phyloP scores from a whole-genome alignment of 2,888 invertebrate species.

The Chaitophorus viminalis region DNA sequence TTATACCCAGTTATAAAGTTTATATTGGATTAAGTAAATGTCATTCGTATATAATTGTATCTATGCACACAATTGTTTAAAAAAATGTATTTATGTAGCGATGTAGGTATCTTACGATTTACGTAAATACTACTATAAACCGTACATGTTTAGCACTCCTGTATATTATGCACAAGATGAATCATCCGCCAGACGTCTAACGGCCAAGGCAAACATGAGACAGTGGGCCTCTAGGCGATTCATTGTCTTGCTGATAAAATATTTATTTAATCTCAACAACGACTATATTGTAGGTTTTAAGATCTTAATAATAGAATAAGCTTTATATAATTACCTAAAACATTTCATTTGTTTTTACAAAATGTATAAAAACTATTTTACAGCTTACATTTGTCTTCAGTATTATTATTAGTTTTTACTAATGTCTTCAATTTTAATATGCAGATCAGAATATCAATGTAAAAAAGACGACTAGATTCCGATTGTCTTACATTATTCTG shows the following conservation, averaged over 20 bases:
- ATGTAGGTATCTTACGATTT: background rate
- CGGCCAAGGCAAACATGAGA: slow-evolving; percentile 58
- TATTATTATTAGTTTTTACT: no score
- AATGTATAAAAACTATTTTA: background rate
- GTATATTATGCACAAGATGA: slow-evolving; percentile 25
- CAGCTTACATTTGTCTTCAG: background rate
- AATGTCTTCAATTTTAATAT: no score
- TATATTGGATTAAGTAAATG: no score
- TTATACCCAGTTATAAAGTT: no score
- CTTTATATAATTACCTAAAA: background rate
- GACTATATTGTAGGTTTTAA: background rate
- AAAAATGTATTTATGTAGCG: no score
- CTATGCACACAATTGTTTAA: no score
- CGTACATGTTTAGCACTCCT: slow-evolving; percentile 48
- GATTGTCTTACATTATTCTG: slow-evolving; percentile 19
- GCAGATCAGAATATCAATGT: background rate
- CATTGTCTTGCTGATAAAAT: slow-evolving; percentile 18
- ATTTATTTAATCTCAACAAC: slow-evolving; percentile 15
- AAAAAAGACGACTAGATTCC: background rate
- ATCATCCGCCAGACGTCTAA: slow-evolving; percentile 54
- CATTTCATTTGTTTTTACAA: background rate
- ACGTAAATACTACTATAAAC: background rate
- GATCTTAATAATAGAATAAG: background rate
- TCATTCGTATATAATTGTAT: no score
- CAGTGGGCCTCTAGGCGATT: slow-evolving; percentile 36